A percentile compares a stretch with the other conserved stretches of the same genome.
phyloP scores from a whole-genome alignment of 2,797 vertebrate genomes.

The Anguilla megastoma region DNA sequence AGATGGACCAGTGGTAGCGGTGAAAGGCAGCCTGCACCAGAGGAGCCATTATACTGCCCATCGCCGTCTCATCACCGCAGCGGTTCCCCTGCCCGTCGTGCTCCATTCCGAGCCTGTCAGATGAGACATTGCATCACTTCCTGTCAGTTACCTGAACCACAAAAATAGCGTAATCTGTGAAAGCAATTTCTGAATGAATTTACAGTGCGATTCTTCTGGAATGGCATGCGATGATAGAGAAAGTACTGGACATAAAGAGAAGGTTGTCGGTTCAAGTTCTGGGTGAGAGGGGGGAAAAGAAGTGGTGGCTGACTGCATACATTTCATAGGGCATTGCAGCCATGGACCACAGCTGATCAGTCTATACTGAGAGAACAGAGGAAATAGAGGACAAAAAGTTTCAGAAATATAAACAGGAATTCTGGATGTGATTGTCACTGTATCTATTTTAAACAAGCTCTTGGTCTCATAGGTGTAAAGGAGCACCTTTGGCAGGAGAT shows the following conservation, averaged over 20 bases:
- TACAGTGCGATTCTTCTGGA: neutral
- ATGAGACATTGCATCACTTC: neutral
- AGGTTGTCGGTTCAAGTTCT: neutral
- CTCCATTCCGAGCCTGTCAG: constrained; percentile 91
- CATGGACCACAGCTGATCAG: too few species aligned
- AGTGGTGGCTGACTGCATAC: neutral
- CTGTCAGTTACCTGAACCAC: neutral
- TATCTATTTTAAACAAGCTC: too few species aligned
- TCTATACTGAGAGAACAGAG: too few species aligned
- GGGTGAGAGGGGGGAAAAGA: neutral
- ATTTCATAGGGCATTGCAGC: too few species aligned
- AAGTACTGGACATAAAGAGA: neutral
- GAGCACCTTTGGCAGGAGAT: too few species aligned
- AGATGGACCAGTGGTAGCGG: constrained; percentile 98
- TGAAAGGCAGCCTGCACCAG: constrained; percentile 97
- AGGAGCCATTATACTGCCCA: constrained; percentile 98
- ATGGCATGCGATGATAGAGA: neutral
- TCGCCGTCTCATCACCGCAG: constrained; percentile 91
- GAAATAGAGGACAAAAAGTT: too few species aligned
- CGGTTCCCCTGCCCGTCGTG: constrained; percentile 96
- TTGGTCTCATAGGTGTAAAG: too few species aligned
- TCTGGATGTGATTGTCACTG: too few species aligned
- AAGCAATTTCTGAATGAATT: neutral
- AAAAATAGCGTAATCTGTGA: neutral
- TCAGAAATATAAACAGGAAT: too few species aligned